A percentile compares a stretch with the other conserved stretches of the same genome.
Evolutionary conservation across 1,140 invertebrate genomes (phyloP).

Genomic region (Neodiprion fabricii): DNA sequence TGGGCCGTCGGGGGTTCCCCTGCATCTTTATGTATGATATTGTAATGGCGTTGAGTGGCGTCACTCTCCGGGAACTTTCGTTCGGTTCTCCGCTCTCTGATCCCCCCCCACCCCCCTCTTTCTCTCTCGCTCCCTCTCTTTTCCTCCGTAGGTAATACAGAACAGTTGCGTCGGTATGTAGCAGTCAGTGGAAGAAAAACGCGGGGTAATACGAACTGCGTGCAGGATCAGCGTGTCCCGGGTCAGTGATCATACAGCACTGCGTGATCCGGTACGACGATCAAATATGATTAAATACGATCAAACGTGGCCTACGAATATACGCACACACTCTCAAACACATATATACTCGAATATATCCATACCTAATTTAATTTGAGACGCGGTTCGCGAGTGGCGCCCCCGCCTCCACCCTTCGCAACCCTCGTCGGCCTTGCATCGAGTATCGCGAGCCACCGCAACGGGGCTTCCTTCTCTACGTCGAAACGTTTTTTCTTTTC

Average conservation of each 20-base stretch:
- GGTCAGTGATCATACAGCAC: not conserved
- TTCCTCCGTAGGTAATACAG: too few relatives aligned
- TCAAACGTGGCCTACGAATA: not conserved
- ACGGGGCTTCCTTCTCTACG: too few relatives aligned
- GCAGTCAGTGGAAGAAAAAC: too few relatives aligned
- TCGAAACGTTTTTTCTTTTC: too few relatives aligned
- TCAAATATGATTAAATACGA: slow-evolving; percentile 1
- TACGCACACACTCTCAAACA: too few relatives aligned
- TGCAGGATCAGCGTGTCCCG: not conserved
- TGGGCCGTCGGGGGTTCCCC: not conserved
- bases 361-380: slow-evolving; percentile 5
- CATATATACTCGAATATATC: not conserved
- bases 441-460: not conserved
- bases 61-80: not conserved
- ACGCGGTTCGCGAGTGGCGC: not conserved
- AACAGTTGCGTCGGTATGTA: too few relatives aligned
- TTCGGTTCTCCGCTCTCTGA: not conserved
- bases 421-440: not conserved
- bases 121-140: too few relatives aligned
- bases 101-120: too few relatives aligned
- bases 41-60: slow-evolving; percentile 17
- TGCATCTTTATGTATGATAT: slow-evolving; percentile 16
- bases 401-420: not conserved
- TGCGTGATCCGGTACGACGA: not conserved
- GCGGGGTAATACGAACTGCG: too few relatives aligned